Evolutionary conservation across 1,140 invertebrate species (phyloP).

Genomic region (Mercenaria mercenaria): DNA sequence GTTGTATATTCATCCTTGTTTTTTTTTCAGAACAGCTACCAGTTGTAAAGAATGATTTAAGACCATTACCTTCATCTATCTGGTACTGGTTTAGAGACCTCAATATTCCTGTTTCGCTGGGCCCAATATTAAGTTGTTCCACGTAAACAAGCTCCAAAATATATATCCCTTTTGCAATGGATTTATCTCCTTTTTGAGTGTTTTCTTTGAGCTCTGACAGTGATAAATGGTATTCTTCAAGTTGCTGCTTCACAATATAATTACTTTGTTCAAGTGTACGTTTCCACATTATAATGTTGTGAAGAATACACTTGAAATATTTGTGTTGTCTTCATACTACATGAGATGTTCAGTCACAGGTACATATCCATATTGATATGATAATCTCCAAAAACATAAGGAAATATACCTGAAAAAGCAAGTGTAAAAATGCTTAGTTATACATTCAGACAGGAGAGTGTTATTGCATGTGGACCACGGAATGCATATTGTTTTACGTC

Average conservation of each 20-base stretch:
- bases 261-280: slow-evolving; percentile 23
- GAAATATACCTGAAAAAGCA: slow-evolving; percentile 65
- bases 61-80: slow-evolving; percentile 23
- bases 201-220: slow-evolving; percentile 49
- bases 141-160: slow-evolving; percentile 52
- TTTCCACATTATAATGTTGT: slow-evolving; percentile 67
- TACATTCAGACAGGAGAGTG: slow-evolving; percentile 64
- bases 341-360: slow-evolving; percentile 62
- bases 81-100: slow-evolving; percentile 46
- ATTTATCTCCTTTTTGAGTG: slow-evolving; percentile 53
- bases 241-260: slow-evolving; percentile 62
- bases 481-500: slow-evolving; percentile 24
- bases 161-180: slow-evolving; percentile 64
- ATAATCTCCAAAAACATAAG: slow-evolving; percentile 56
- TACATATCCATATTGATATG: slow-evolving; percentile 57
- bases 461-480: slow-evolving; percentile 64
- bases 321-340: slow-evolving; percentile 66
- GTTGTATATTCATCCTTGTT: too few relatives aligned
- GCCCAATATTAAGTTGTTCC: slow-evolving; percentile 62
- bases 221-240: slow-evolving; percentile 60
- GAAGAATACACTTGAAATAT: slow-evolving; percentile 70
- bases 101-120: slow-evolving; percentile 62
- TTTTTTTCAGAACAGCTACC: slow-evolving; percentile 60
- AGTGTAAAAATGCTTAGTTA: slow-evolving; percentile 65
- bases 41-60: slow-evolving; percentile 26